Evolutionary conservation across 2,888 invertebrate genomes (phyloP), one percentile per base, ranked within the genome.

Genomic region (Agonopterix alstromeriana): DNA sequence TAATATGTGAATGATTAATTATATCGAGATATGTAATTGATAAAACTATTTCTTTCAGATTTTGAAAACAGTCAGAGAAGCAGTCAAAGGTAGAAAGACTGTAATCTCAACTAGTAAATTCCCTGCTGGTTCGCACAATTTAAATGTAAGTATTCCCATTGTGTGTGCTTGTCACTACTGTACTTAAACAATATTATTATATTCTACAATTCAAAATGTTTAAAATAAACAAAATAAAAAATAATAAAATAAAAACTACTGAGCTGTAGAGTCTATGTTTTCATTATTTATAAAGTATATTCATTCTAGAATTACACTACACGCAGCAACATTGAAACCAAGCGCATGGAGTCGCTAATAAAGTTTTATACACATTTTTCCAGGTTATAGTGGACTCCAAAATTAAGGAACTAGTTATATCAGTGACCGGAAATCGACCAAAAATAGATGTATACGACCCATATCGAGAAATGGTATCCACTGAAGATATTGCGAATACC

Each of bases 381-480:
- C 54, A 81, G 82, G 65, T 60, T 50, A 49, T 48, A 27, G 63
- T 76, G 0, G 78, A 78, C 48, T n/a, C 50, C 3, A 57, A 61
- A 38, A 64, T 59, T 4, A 56, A 55, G 42, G 58, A 67, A n/a
- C 27, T 72, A 1, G 46, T 66, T 0, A 55, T 82, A 36, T 56
- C 77, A 9, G 61, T 63, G 3, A 55, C 73, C 9, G 78, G 79
- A 1, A 8, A 8, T 0, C 14, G 52, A 0, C 65, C 73, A 0
- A 48, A 36, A 10, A 50, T 73, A 3, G 17, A 48, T 5, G 55
- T 80, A 1, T 58, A 45, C 0, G 66, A 63, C n/a, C 65, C 74
- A 1, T 63, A 54, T 12, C 74, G 73, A 2, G 52, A 44, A 9
- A 55, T 48, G 10, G 56, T 60, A 2, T 44, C 53, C 1, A 57